Base-by-base conservation (phyloP, 2,888 invertebrate species). In the Drosophila limbata region DNA sequence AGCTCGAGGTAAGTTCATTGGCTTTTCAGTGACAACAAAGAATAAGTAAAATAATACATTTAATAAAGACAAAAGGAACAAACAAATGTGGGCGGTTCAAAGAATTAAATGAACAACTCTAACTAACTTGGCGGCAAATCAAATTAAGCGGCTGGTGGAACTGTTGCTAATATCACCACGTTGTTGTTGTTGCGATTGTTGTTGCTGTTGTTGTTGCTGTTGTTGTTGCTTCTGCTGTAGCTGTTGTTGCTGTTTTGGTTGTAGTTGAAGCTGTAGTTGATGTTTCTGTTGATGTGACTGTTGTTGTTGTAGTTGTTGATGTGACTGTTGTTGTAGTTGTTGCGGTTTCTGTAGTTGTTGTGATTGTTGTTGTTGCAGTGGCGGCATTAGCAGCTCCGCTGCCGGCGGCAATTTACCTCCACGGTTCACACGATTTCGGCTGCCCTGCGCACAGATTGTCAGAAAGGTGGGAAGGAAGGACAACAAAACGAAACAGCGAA, bases 91-190 rank as follows among this genome's bases (percentile, higher is more conserved):
- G 64, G 55, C 71, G 62, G 56, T 55, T 72, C 72, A 81, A 75
- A 35, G 51, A 78, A 74, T 79, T 61, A 53, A 68, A 84, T 77
- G 73, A 84, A 84, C 79, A 76, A 62, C 56, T 74, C 83, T 81
- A 91, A 91, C 91, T 91, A 91, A 91, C 91, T 90, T 90, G 88
- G 84, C 90, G 77, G 90, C 91, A 91, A 91, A 91, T 91, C 88
- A 91, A 89, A 90, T 90, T 87, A 91, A 91, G 91, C 90, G 90
- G 90, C 89, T 91, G 85, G 86, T 88, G 83, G 88, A 87, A 88
- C 68, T 86, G 81, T 88, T 87, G 82, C 70, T 84, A 69, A 73
- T 89, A 89, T 91, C 91, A 91, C 91, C 90, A 83, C 90, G 89
- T 88, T 85, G 90, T 83, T 84, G 88, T 44, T 81, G 77, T 2